A percentile compares a stretch with the other conserved stretches of the same genome.
These are phyloP conservation scores for Xanthostigma xanthostigma DNA, from an alignment of 2,888 invertebrate genomes.

Conservation along the genomic window DNA sequence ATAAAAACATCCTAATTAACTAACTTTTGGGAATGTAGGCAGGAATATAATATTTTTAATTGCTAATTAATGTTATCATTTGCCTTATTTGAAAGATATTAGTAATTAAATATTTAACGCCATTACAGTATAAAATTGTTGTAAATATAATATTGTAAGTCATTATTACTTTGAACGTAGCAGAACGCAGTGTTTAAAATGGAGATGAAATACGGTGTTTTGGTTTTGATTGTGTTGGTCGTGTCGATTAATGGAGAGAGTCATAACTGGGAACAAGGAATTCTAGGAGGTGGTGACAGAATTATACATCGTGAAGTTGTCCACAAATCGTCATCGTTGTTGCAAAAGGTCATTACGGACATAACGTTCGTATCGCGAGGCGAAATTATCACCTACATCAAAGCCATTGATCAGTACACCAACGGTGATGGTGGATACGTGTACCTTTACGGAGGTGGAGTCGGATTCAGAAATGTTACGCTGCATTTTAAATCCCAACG, in stretches of 20 bases:
- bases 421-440: constrained; percentile 31
- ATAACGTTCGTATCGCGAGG: constrained; percentile 14
- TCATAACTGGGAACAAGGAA: constrained; percentile 15
- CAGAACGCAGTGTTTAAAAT: no score
- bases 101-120: no score
- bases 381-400: constrained; percentile 24
- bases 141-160: no score
- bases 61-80: no score
- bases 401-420: constrained; percentile 26
- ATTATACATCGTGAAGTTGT: constrained; percentile 16
- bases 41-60: no score
- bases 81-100: no score
- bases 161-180: no score
- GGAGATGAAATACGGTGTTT: neutral
- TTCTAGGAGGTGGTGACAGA: constrained; percentile 13
- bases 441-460: constrained; percentile 26
- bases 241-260: constrained; percentile 10
- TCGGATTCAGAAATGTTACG: constrained; percentile 21
- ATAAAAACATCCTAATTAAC: no score
- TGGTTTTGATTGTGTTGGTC: constrained; percentile 9
- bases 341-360: constrained; percentile 17
- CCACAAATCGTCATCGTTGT: constrained; percentile 17
- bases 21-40: no score
- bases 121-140: no score
- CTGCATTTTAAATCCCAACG: constrained; percentile 30